These are phyloP conservation scores for Ctena decussata DNA, from an alignment of 2,888 invertebrate genomes.

Conservation along the genomic window DNA sequence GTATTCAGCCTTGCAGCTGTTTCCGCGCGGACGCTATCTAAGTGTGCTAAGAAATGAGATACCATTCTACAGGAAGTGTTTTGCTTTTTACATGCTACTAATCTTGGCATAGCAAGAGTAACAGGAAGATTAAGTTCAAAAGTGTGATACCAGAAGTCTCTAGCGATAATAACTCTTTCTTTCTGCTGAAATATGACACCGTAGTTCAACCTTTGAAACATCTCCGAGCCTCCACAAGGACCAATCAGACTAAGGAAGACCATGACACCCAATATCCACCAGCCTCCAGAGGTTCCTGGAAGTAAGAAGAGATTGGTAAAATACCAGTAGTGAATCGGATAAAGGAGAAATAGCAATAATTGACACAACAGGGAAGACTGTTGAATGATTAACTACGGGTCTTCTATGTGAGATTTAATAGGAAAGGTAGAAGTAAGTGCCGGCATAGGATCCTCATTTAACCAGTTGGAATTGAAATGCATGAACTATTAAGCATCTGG, in stretches of 20 bases:
- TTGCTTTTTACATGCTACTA: slow-evolving; percentile 6
- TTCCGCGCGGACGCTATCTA: slow-evolving; percentile 22
- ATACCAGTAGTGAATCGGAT: not conserved
- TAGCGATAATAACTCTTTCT: slow-evolving; percentile 26
- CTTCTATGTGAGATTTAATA: not conserved
- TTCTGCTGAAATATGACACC: slow-evolving; percentile 36
- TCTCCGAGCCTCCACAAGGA: not conserved
- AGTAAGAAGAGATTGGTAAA: slow-evolving; percentile 19
- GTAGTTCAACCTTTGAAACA: slow-evolving; percentile 49
- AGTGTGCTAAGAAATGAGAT: slow-evolving; percentile 24
- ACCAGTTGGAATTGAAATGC: not conserved
- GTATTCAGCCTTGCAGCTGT: slow-evolving; percentile 2
- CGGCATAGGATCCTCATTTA: not conserved
- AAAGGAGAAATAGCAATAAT: slow-evolving; percentile 1
- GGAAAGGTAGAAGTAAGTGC: slow-evolving; percentile 10
- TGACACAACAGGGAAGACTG: not conserved
- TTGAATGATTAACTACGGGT: not conserved
- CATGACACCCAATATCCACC: not conserved
- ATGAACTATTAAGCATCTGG: not conserved
- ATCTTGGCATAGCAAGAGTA: not conserved
- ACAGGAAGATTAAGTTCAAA: slow-evolving; percentile 36
- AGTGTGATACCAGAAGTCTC: slow-evolving; percentile 48
- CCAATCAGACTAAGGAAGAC: slow-evolving; percentile 15
- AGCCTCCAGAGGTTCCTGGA: slow-evolving; percentile 29
- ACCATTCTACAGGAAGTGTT: slow-evolving; percentile 26